phyloP scores from a whole-genome alignment of 2,113 vertebrate genomes.

The Pituophis catenifer region DNA sequence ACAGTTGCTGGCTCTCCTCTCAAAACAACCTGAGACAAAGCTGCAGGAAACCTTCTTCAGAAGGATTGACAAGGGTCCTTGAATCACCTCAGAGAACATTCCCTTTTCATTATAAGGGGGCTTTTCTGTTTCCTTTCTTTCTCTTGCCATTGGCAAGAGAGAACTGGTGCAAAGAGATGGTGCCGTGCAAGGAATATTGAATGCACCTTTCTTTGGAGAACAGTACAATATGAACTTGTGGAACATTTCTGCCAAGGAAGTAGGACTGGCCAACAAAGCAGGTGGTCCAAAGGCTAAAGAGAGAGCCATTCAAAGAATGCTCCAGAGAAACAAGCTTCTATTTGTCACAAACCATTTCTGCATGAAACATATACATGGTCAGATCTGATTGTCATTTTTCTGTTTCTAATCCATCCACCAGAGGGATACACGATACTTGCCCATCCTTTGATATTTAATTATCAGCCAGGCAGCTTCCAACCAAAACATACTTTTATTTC shows the following conservation, averaged over 20 bases:
- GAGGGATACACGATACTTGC: constrained; percentile 10
- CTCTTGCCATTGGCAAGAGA: constrained; percentile 44
- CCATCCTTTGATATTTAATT: not conserved
- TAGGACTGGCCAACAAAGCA: constrained; percentile 67
- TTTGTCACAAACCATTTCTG: constrained; percentile 26
- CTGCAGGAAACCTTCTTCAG: constrained; percentile 62
- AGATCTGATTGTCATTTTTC: constrained; percentile 18
- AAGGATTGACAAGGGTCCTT: constrained; percentile 56
- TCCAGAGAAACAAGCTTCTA: constrained; percentile 43
- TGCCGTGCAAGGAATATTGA: constrained; percentile 51
- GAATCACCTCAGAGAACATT: constrained; percentile 66
- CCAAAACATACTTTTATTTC: constrained; percentile 34
- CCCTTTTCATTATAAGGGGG: constrained; percentile 44
- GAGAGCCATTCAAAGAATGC: constrained; percentile 38
- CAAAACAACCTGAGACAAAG: constrained; percentile 69
- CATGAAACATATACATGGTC: not conserved
- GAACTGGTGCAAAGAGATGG: constrained; percentile 48
- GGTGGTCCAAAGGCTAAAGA: constrained; percentile 66
- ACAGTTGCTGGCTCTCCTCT: constrained; percentile 51
- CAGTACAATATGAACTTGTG: constrained; percentile 65
- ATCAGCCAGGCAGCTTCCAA: not conserved
- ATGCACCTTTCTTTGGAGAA: constrained; percentile 55
- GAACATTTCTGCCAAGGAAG: constrained; percentile 64
- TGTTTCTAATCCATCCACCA: constrained; percentile 20
- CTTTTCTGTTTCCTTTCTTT: constrained; percentile 49